Evolutionary conservation across 2,888 invertebrate species (phyloP).

Genomic region (Prostheceraeus crozeri): DNA sequence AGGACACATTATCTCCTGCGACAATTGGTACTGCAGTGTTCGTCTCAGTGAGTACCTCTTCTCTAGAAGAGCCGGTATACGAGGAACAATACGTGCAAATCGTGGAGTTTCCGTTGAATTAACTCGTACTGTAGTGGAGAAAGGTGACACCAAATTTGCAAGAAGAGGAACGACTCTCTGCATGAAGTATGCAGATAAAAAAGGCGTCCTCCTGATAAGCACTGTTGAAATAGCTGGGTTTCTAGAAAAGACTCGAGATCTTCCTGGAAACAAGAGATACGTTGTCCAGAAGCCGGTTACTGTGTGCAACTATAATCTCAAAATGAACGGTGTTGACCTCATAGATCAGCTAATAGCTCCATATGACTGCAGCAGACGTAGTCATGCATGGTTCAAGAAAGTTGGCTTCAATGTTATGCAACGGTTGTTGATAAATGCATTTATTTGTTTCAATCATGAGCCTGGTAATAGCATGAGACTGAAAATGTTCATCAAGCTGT

Average conservation of each 20-base stretch:
- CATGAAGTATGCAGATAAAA: constrained; percentile 3
- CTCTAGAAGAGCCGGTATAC: not conserved
- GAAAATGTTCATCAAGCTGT: not conserved
- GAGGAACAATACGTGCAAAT: not conserved
- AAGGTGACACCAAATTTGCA: not conserved
- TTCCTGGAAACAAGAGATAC: not conserved
- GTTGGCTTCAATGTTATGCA: constrained; percentile 5
- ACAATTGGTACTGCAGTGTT: constrained; percentile 3
- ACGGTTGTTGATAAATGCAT: not conserved
- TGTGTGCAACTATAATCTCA: constrained; percentile 1
- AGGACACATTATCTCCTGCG: not conserved
- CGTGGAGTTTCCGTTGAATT: constrained; percentile 3
- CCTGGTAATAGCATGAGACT: not conserved
- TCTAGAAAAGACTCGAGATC: not conserved
- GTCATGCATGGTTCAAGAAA: constrained; percentile 19
- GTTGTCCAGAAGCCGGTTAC: not conserved
- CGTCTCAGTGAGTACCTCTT: not conserved
- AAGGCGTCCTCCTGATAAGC: not conserved
- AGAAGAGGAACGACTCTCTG: not conserved
- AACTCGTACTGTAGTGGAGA: not conserved
- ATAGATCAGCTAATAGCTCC: not conserved
- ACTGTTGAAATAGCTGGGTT: not conserved
- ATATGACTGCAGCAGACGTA: constrained; percentile 10
- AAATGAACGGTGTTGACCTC: not conserved
- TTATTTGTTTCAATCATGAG: not conserved